These are phyloP conservation scores for Balearica regulorum DNA, from an alignment of 2,797 vertebrate species.

Conservation along the genomic window DNA sequence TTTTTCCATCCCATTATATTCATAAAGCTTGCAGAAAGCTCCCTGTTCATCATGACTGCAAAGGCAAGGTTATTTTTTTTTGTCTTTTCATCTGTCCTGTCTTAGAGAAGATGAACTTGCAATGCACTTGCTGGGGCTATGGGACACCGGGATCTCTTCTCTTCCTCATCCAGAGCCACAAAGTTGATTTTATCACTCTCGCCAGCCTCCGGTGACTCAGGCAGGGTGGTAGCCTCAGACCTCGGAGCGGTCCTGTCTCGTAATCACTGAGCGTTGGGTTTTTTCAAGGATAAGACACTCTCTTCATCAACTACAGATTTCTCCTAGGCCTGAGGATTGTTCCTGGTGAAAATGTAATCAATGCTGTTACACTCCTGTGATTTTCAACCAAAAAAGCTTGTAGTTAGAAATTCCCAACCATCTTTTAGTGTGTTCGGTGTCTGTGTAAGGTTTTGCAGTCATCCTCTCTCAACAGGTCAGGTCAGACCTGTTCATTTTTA, in stretches of 20 bases:
- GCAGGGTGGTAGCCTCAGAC: neutral
- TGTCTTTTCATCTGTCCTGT: neutral
- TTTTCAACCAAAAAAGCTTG: neutral
- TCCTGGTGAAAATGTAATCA: neutral
- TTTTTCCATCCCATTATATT: neutral
- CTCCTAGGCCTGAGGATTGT: neutral
- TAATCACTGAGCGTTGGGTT: neutral
- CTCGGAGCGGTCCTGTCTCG: neutral
- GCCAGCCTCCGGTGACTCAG: accelerated
- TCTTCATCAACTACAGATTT: neutral
- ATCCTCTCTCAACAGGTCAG: neutral
- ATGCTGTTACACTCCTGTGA: neutral
- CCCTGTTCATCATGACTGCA: neutral
- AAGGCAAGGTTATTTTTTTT: neutral
- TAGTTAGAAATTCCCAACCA: neutral
- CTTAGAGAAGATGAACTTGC: neutral
- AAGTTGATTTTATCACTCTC: neutral
- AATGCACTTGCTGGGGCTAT: neutral
- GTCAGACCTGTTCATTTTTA: neutral
- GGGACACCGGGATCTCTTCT: neutral
- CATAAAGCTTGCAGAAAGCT: slow-evolving; percentile 16
- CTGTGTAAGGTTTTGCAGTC: neutral
- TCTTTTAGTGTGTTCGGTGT: neutral
- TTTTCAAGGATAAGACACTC: neutral
- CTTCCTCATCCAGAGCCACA: neutral